Evolutionary conservation across 2,888 invertebrate genomes (phyloP), one percentile per base, ranked within the genome.

Genomic region (Mactromeris polynyma): DNA sequence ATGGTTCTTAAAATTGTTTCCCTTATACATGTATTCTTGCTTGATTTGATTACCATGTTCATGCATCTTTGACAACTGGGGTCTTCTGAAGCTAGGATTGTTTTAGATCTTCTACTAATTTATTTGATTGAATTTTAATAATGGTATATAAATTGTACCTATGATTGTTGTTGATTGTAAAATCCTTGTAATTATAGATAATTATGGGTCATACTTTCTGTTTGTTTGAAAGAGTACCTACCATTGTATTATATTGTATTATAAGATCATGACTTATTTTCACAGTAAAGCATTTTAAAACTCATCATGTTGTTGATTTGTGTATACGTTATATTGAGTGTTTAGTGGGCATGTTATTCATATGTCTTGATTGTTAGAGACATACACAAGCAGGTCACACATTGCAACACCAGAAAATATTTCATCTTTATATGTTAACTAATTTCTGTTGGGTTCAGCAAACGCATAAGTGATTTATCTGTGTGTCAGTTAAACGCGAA

Each of bases 221-320:
- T 79, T 79, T 40, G 26, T 40, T 79, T 40, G 40, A 79, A 79
- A 79, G 79, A n/a, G 36, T 36, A 46, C 42, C 42, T 73, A 73
- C 26, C 73, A 73, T 31, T 83, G 83, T 83, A 83, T 33, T 69
- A 83, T 69, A 46, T n/a, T 86, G 86, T 86, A 85, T 19, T 86
- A 86, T 81, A 86, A 69, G 42, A 85, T 86, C 88, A 86, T 88
- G 88, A 87, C 31, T 88, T 90, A 88, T 88, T 90, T 90, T 86
- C 79, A 58, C 86, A 86, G 81, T 89, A 86, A 89, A 89, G 81
- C 19, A 40, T 40, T 73, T 80, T 46, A 83, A 78, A 78, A 80
- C 51, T 58, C 40, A 46, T 26, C 1, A 21, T 54, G 14, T 51
- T 54, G 40, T 79, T 46, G 17, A 9, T 58, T 58, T 51, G 51